A percentile compares a stretch with the other conserved stretches of the same genome.
Conservation (phyloP, 1,140 invertebrate genomes). For the Amphibalanus amphitrite region DNA sequence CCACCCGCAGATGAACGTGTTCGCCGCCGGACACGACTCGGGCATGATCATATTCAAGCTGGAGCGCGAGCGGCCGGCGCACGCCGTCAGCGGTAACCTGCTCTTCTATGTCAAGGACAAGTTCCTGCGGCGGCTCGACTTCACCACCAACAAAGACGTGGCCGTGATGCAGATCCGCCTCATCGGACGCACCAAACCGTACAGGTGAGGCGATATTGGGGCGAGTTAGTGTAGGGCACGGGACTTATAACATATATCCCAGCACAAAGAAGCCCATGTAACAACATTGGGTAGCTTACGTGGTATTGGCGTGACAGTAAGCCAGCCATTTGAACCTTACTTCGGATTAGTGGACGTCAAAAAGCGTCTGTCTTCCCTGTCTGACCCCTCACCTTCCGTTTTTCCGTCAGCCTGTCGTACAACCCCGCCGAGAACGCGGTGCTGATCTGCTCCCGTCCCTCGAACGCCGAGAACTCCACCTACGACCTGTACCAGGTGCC, state of each 20-base stretch:
- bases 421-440: conserved; percentile 90
- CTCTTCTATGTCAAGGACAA: conserved; percentile 94
- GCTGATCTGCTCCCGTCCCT: conserved; percentile 54
- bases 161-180: conserved; percentile 85
- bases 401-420: conserved; percentile 68
- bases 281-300: no score
- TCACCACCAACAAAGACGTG: conserved; percentile 48
- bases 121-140: conserved; percentile 76
- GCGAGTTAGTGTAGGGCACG: no score
- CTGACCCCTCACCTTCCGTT: conserved; percentile 13
- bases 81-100: conserved; percentile 79
- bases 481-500: conserved; percentile 72
- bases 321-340: no score
- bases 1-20: conserved; percentile 50
- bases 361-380: conserved; percentile 6
- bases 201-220: no score
- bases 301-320: no score
- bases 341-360: not conserved
- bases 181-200: conserved; percentile 38
- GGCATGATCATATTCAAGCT: conserved; percentile 74
- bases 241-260: no score
- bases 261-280: no score
- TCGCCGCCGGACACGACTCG: conserved; percentile 85
- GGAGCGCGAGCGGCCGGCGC: conserved; percentile 90
- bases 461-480: conserved; percentile 66